A percentile compares a stretch with the other conserved stretches of the same genome.
Conservation (phyloP, 2,113 vertebrate species). For the Mastomys natalensis region DNA sequence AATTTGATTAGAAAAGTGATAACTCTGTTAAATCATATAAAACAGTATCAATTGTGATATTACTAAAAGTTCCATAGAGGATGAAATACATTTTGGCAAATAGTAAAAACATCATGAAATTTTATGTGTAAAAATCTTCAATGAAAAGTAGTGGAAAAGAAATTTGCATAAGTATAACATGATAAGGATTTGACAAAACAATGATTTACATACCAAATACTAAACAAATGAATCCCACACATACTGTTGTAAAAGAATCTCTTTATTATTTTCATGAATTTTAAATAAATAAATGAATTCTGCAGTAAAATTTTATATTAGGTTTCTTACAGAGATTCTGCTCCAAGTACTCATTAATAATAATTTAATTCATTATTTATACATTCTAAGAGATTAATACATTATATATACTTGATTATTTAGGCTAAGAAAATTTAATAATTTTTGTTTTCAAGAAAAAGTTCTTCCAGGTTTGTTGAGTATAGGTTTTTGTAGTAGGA, state of each 20-base stretch:
- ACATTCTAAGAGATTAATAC: not conserved
- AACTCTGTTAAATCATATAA: not conserved
- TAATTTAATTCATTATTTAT: not conserved
- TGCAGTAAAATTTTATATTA: not conserved
- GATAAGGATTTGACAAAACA: not conserved
- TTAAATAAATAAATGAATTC: not conserved
- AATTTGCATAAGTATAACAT: not conserved
- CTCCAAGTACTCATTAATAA: not conserved
- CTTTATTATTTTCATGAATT: not conserved
- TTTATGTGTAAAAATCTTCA: not conserved
- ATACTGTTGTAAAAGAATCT: not conserved
- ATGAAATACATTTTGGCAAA: not conserved
- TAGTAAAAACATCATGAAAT: not conserved
- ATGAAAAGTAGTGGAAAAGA: no score
- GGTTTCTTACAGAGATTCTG: not conserved
- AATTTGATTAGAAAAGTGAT: not conserved
- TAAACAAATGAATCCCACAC: not conserved
- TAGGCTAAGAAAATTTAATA: not conserved
- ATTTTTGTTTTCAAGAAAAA: not conserved
- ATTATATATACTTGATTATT: not conserved
- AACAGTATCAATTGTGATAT: not conserved
- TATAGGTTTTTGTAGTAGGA: no score
- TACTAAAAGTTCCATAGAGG: not conserved
- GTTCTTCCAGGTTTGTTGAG: no score
- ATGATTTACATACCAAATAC: not conserved